Evolutionary conservation across 92 coral and sea anemone genomes (phyloP).

Genomic region (Galaxea fascicularis): DNA sequence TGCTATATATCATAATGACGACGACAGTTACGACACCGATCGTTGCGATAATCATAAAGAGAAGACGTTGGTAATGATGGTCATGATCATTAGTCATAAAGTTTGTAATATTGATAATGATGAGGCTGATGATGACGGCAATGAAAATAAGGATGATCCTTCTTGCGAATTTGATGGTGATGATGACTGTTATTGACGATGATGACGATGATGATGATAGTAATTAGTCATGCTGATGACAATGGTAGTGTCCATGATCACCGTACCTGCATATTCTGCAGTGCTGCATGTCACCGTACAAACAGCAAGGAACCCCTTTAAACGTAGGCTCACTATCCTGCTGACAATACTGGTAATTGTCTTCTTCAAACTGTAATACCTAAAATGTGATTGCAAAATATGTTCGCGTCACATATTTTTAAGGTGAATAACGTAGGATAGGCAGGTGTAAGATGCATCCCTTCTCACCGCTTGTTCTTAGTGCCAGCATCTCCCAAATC

Average conservation of each 20-base stretch:
- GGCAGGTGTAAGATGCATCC: background rate
- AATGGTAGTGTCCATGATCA: background rate
- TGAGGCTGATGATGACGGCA: background rate
- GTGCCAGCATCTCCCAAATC: no score
- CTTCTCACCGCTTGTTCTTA: background rate
- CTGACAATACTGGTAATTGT: constrained; percentile 78
- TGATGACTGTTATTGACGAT: background rate
- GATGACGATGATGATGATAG: background rate
- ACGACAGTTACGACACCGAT: no score
- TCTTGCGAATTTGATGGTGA: background rate
- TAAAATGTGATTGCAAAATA: background rate
- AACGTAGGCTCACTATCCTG: constrained; percentile 87
- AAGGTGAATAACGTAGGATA: background rate
- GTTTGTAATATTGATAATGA: background rate
- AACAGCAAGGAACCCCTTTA: constrained; percentile 82
- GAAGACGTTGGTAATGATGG: background rate
- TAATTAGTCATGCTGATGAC: background rate
- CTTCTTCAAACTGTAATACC: constrained; percentile 72
- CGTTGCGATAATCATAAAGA: no score
- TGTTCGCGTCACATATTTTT: background rate
- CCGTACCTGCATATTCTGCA: constrained; percentile 83
- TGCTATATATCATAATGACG: no score
- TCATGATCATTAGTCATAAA: background rate
- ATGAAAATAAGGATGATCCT: background rate
- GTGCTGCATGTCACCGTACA: constrained; percentile 79